Evolutionary conservation across 2,797 vertebrate species (phyloP).

Genomic region (Sebastes baramenuke): DNA sequence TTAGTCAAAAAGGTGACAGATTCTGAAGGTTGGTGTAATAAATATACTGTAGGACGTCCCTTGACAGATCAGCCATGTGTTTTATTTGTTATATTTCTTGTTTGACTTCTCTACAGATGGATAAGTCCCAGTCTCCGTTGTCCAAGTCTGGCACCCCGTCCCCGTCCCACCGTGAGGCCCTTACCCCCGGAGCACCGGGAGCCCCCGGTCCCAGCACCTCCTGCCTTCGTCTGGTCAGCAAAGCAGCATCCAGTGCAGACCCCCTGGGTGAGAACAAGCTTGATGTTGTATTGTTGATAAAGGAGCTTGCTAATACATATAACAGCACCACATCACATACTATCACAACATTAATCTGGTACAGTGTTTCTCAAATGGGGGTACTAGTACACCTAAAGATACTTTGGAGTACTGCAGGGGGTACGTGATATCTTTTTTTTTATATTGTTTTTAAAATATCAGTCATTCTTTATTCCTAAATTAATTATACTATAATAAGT

Average conservation of each 20-base stretch:
- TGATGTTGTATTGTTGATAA: not conserved
- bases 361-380: no score
- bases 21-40: not conserved
- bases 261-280: conserved; percentile 81
- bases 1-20: not conserved
- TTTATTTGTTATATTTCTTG: not conserved
- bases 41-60: not conserved
- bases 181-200: conserved; percentile 81
- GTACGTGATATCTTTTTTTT: accelerated
- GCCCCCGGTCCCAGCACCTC: conserved; percentile 85
- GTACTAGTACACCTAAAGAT: no score
- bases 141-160: conserved; percentile 87
- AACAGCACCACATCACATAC: no score
- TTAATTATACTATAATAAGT: no score
- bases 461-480: no score
- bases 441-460: no score
- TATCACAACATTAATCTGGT: no score
- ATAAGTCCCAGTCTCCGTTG: conserved; percentile 79
- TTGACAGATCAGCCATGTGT: not conserved
- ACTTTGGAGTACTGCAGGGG: no score
- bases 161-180: conserved; percentile 82
- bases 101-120: conserved; percentile 72
- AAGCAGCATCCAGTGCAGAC: conserved; percentile 84
- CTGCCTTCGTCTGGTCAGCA: conserved; percentile 83
- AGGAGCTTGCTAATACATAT: not conserved